Conservation (phyloP, 2,113 vertebrate genomes). For the Psammodynastes pulverulentus region DNA sequence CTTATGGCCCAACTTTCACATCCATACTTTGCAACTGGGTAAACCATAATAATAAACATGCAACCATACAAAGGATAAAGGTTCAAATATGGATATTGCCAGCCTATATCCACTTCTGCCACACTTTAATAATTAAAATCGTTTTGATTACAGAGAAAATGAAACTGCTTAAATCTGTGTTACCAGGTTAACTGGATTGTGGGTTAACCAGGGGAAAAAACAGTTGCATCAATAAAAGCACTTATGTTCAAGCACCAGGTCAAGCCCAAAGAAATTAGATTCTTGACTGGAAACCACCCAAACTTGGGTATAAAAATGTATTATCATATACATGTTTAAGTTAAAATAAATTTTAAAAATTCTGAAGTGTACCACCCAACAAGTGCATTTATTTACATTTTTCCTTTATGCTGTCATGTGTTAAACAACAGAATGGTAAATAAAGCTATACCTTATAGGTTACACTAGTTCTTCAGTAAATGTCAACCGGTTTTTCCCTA, state of each 20-base stretch:
- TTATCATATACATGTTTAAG: not conserved
- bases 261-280: not conserved
- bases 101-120: not conserved
- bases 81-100: not conserved
- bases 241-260: not conserved
- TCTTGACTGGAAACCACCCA: not conserved
- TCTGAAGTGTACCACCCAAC: not conserved
- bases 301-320: not conserved
- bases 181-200: slow-evolving; percentile 13
- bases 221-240: not conserved
- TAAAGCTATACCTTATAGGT: not conserved
- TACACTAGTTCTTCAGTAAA: not conserved
- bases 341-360: not conserved
- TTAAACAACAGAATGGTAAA: not conserved
- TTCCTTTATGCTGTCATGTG: not conserved
- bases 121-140: slow-evolving; percentile 1
- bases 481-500: not conserved
- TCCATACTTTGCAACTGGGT: too few relatives aligned
- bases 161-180: not conserved
- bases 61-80: not conserved
- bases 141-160: slow-evolving; percentile 4
- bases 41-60: not conserved
- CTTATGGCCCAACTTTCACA: too few relatives aligned
- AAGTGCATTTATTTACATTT: not conserved
- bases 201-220: not conserved